Percentiles rank a stretch among this genome's conserved stretches.
Conservation (phyloP, 2,888 invertebrate genomes). For the Idaea biselata region DNA sequence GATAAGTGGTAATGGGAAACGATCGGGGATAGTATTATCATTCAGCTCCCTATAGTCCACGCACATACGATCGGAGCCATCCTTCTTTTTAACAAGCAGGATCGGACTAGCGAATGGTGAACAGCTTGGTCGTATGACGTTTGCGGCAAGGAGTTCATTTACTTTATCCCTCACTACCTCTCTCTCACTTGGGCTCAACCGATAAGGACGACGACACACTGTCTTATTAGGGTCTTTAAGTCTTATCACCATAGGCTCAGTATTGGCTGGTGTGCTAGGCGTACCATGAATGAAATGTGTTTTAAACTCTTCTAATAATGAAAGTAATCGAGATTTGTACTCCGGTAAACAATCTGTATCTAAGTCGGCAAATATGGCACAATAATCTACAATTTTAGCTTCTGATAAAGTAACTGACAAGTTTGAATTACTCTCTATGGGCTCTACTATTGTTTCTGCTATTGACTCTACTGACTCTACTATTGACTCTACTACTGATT, state of each 20-base stretch:
- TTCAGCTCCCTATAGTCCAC: no score
- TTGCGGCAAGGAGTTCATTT: conserved; percentile 23
- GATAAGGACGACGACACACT: conserved; percentile 36
- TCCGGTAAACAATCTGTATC: no score
- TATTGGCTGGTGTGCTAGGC: conserved; percentile 25
- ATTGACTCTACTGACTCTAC: no score
- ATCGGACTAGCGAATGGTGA: not conserved
- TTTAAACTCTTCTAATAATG: no score
- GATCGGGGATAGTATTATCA: conserved; percentile 9
- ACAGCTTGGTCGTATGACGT: conserved; percentile 29
- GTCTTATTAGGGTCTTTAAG: conserved; percentile 29
- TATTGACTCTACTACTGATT: no score
- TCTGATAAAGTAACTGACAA: no score
- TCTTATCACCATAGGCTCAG: conserved; percentile 23
- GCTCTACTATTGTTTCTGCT: no score
- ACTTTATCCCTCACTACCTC: conserved; percentile 33
- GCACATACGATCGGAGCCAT: not conserved
- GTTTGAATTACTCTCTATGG: no score
- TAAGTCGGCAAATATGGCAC: no score
- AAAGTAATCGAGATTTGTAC: no score
- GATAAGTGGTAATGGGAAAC: conserved; percentile 8
- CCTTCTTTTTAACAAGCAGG: not conserved
- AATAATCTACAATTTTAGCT: no score
- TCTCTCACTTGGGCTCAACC: conserved; percentile 32
- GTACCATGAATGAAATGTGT: no score